Evolutionary conservation across 2,888 invertebrate genomes (phyloP).

Genomic region (Oligia fasciuncula): DNA sequence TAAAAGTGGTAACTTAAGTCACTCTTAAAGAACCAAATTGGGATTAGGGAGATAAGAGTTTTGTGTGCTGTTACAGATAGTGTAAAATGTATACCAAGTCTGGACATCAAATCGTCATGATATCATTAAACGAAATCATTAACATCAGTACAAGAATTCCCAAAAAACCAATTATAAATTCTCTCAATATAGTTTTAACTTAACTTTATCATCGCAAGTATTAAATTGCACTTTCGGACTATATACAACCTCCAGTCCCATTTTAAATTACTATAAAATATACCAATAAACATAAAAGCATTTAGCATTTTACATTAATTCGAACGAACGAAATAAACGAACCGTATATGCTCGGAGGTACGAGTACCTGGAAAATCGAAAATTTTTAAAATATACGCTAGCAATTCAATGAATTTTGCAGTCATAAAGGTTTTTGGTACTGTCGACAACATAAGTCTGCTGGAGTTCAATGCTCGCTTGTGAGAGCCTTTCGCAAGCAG

Average conservation of each 20-base stretch:
- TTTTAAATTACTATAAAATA: conserved; percentile 54
- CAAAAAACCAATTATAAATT: not conserved
- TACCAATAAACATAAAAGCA: conserved; percentile 52
- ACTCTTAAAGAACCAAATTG: not conserved
- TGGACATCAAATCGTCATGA: not conserved
- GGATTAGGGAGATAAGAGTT: not conserved
- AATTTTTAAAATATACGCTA: conserved; percentile 62
- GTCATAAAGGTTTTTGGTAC: conserved; percentile 48
- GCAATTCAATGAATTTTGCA: conserved; percentile 54
- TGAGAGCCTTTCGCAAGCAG: not conserved
- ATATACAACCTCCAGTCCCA: conserved; percentile 14
- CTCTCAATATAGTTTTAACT: conserved; percentile 2
- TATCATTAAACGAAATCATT: not conserved
- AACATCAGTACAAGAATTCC: not conserved
- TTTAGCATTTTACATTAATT: conserved; percentile 58
- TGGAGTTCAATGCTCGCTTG: not conserved
- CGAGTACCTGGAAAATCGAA: conserved; percentile 33
- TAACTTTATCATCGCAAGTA: conserved; percentile 24
- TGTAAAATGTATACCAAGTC: not conserved
- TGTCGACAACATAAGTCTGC: not conserved
- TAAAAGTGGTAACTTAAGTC: too few species aligned
- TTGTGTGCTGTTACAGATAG: not conserved
- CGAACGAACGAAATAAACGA: conserved; percentile 63
- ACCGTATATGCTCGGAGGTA: conserved; percentile 43
- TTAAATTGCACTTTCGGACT: conserved; percentile 33